These are phyloP conservation scores for Notarius quadriscutis DNA, from an alignment of 2,113 vertebrate species.

Conservation along the genomic window DNA sequence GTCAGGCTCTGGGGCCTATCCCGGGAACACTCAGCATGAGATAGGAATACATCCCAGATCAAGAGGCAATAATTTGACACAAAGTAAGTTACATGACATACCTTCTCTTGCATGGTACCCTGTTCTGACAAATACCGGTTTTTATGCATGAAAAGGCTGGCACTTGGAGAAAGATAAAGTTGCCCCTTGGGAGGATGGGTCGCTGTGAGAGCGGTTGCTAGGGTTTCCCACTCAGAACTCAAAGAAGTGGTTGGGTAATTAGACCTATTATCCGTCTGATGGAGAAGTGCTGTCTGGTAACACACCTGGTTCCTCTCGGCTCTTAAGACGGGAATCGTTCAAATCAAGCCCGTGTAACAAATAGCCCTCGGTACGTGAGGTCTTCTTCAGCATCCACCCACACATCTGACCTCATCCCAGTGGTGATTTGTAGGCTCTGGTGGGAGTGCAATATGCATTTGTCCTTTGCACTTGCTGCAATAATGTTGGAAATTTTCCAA, in stretches of 20 bases:
- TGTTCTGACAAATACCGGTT: not conserved
- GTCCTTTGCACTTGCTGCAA: slow-evolving; percentile 33
- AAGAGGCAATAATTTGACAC: not conserved
- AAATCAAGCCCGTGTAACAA: slow-evolving; percentile 56
- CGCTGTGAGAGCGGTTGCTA: slow-evolving; percentile 27
- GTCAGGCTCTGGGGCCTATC: not conserved
- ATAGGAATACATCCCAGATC: not conserved
- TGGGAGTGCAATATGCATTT: slow-evolving; percentile 12
- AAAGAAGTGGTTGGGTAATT: slow-evolving; percentile 63
- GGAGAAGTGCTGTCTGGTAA: slow-evolving; percentile 63
- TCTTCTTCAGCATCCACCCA: slow-evolving; percentile 50
- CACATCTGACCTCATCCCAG: slow-evolving; percentile 39
- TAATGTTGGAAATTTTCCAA: slow-evolving; percentile 55
- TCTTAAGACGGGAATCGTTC: slow-evolving; percentile 65
- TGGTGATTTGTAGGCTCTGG: slow-evolving; percentile 43
- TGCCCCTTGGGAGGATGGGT: slow-evolving; percentile 39
- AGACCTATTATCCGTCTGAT: slow-evolving; percentile 63
- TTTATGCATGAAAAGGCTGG: not conserved
- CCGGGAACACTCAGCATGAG: not conserved
- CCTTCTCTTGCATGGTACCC: not conserved
- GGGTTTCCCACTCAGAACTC: slow-evolving; percentile 49
- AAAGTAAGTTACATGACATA: not conserved
- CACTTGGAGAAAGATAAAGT: slow-evolving; percentile 48
- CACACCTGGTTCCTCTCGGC: slow-evolving; percentile 62
- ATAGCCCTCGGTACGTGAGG: slow-evolving; percentile 63